Conservation (phyloP, 2,113 vertebrate genomes). For the Myiopsitta monachus region DNA sequence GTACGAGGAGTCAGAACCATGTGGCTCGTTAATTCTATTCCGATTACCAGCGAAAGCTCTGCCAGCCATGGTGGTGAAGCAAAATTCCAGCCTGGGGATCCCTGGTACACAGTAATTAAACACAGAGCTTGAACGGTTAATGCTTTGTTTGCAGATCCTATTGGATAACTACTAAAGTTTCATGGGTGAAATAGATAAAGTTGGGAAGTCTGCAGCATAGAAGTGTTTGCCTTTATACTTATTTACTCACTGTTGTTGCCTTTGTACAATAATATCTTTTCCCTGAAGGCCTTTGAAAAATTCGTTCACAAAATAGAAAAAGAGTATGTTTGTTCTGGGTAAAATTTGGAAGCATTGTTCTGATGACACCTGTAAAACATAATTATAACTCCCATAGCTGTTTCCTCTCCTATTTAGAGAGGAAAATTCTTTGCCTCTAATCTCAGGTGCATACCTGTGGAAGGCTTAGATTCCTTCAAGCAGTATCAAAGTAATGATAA, state of each 20-base stretch:
- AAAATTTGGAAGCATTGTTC: conserved; percentile 50
- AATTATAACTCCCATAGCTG: conserved; percentile 53
- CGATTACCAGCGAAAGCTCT: not conserved
- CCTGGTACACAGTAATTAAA: not conserved
- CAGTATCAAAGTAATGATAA: conserved; percentile 83
- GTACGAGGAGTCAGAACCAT: not conserved
- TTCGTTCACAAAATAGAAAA: conserved; percentile 59
- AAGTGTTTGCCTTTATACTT: conserved; percentile 51
- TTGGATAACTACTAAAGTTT: conserved; percentile 32
- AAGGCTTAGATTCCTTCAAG: conserved; percentile 81
- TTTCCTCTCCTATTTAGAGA: conserved; percentile 49
- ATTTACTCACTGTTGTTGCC: conserved; percentile 37
- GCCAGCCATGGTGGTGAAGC: not conserved
- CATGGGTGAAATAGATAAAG: conserved; percentile 20
- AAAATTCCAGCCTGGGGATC: not conserved
- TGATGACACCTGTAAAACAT: conserved; percentile 65
- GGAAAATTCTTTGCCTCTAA: conserved; percentile 65
- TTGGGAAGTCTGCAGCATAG: conserved; percentile 11
- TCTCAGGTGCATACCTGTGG: conserved; percentile 82
- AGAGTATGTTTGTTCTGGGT: conserved; percentile 48
- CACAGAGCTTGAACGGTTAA: not conserved
- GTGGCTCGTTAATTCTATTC: not conserved
- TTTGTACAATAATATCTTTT: conserved; percentile 58
- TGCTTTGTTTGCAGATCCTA: conserved; percentile 28
- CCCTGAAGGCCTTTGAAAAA: conserved; percentile 61